Conservation (phyloP, 2,113 vertebrate genomes). For the Sclerurus mexicanus region DNA sequence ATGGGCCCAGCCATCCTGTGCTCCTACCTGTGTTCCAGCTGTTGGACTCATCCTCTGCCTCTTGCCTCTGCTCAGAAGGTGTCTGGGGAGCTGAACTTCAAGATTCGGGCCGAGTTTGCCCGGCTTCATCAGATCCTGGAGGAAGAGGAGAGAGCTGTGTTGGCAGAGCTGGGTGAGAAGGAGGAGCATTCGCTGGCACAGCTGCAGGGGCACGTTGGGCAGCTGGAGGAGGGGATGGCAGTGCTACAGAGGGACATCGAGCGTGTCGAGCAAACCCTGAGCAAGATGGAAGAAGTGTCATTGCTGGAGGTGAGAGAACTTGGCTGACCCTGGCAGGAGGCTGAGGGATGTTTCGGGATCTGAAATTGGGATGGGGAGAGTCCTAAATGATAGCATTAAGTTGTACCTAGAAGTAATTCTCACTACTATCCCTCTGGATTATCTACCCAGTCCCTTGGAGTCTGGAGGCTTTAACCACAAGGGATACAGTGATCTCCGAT, state of each 20-base stretch:
- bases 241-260: constrained; percentile 70
- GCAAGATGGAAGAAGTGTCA: not conserved
- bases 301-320: constrained; percentile 71
- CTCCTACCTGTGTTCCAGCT: not conserved
- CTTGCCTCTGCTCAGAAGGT: constrained; percentile 35
- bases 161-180: constrained; percentile 73
- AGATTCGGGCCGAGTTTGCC: constrained; percentile 77
- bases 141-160: constrained; percentile 73
- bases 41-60: not conserved
- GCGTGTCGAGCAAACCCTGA: constrained; percentile 41
- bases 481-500: not conserved
- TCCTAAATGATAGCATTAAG: not conserved
- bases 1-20: not conserved
- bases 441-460: not conserved
- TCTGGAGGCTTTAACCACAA: not conserved
- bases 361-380: not conserved
- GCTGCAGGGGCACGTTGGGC: constrained; percentile 65
- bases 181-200: constrained; percentile 64
- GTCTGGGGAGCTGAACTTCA: constrained; percentile 69
- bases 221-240: constrained; percentile 37
- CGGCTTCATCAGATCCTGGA: constrained; percentile 78
- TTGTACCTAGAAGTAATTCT: not conserved
- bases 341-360: not conserved
- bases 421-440: not conserved
- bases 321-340: not conserved